Evolutionary conservation across 2,888 invertebrate genomes (phyloP).

Genomic region (Tenthredo amoena): DNA sequence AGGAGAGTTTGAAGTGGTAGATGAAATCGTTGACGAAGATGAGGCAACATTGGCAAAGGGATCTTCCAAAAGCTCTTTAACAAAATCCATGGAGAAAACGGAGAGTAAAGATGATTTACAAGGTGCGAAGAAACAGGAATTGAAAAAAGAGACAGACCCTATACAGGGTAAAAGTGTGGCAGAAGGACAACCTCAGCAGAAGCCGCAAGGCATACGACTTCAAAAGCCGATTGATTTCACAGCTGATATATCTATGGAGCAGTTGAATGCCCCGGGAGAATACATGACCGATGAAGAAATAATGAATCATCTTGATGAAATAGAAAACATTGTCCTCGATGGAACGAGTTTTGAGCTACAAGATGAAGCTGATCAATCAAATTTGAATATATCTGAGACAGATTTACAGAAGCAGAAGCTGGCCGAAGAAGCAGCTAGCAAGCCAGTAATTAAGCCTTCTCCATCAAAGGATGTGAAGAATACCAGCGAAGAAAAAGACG

Average conservation of each 20-base stretch:
- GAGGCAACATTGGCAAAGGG: conserved; percentile 52
- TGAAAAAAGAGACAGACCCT: background rate
- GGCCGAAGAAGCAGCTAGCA: background rate
- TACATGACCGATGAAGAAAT: conserved; percentile 68
- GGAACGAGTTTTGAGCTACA: conserved; percentile 63
- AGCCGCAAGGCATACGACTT: conserved; percentile 54
- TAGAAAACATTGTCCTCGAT: conserved; percentile 69
- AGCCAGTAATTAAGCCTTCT: conserved; percentile 25
- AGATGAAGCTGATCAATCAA: conserved; percentile 60
- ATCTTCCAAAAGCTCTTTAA: background rate
- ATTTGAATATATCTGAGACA: conserved; percentile 23
- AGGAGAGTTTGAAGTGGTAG: conserved; percentile 70
- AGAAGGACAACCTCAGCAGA: background rate
- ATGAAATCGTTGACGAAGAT: conserved; percentile 68
- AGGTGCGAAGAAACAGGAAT: background rate
- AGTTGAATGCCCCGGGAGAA: conserved; percentile 51
- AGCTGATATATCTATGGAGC: conserved; percentile 62
- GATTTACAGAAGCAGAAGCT: conserved; percentile 44
- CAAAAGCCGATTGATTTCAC: conserved; percentile 62
- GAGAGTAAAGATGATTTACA: background rate
- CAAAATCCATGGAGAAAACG: background rate
- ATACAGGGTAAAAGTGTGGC: conserved; percentile 26
- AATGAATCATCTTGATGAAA: conserved; percentile 70
- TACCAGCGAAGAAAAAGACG: background rate
- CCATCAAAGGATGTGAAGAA: background rate